These are phyloP conservation scores for Mirza zaza DNA, from an alignment of 2,113 vertebrate genomes.

Conservation along the genomic window DNA sequence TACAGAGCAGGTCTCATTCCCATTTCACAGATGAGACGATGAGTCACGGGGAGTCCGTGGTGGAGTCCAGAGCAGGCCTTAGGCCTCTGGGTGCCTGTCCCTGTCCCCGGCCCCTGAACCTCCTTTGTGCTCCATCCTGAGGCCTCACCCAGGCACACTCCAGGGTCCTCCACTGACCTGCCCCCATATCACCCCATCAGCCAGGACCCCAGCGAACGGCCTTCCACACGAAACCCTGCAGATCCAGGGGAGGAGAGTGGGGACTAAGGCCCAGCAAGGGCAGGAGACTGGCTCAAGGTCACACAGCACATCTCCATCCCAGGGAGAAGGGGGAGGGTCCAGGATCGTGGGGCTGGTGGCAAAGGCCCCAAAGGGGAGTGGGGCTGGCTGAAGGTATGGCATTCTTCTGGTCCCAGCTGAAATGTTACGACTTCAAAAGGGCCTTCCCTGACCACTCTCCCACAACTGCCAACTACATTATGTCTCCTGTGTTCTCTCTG, in stretches of 20 bases:
- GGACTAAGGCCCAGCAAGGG: neutral
- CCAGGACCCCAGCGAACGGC: neutral
- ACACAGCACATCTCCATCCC: neutral
- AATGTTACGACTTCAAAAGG: neutral
- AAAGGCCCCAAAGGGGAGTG: neutral
- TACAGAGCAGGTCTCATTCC: neutral
- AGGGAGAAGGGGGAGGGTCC: neutral
- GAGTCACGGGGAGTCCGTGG: neutral
- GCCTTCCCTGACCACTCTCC: neutral
- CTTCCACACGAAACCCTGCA: neutral
- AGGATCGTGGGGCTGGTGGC: neutral
- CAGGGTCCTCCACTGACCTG: neutral
- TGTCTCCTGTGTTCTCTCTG: neutral
- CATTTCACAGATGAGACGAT: neutral
- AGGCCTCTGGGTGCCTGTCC: neutral
- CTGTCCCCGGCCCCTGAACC: neutral
- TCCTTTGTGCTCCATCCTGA: neutral
- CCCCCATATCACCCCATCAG: neutral
- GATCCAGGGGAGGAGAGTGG: neutral
- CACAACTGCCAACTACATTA: neutral
- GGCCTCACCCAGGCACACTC: neutral
- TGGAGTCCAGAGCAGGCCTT: neutral
- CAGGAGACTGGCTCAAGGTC: neutral
- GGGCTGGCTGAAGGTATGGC: neutral
- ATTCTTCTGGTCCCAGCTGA: neutral